A percentile compares a stretch with the other conserved stretches of the same genome.
Conservation (phyloP, 2,888 invertebrate species). For the Pimpla rufipes region DNA sequence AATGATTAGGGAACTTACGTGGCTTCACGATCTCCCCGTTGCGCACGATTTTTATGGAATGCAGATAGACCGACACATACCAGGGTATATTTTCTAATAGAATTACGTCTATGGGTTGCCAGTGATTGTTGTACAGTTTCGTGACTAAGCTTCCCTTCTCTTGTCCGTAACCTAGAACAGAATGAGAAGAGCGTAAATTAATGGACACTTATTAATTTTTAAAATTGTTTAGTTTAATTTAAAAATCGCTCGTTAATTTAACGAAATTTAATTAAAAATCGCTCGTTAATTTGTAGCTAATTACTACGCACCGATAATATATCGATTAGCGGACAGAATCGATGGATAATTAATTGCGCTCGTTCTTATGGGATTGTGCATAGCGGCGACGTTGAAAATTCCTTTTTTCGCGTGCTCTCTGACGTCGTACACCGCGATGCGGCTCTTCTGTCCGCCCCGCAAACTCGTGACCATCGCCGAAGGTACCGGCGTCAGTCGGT, state of each 20-base stretch:
- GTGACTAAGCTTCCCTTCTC: constrained; percentile 96
- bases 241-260: neutral
- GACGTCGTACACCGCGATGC: constrained; percentile 91
- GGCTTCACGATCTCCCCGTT: constrained; percentile 88
- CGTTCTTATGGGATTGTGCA: constrained; percentile 86
- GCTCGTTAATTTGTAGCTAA: neutral
- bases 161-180: constrained; percentile 92
- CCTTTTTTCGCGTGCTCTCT: constrained; percentile 83
- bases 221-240: no score
- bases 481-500: constrained; percentile 89
- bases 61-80: constrained; percentile 95
- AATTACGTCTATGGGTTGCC: constrained; percentile 91
- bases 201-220: neutral
- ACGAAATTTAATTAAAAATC: neutral
- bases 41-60: constrained; percentile 90
- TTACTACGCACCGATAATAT: constrained; percentile 87
- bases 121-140: constrained; percentile 93
- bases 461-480: constrained; percentile 87
- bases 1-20: constrained; percentile 78
- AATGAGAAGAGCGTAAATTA: neutral
- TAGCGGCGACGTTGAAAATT: constrained; percentile 90
- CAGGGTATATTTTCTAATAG: constrained; percentile 96
- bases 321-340: constrained; percentile 91
- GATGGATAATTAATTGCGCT: constrained; percentile 89
- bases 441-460: constrained; percentile 90